Base-by-base conservation (phyloP, 2,888 invertebrate species). In the Apantesis nais region DNA sequence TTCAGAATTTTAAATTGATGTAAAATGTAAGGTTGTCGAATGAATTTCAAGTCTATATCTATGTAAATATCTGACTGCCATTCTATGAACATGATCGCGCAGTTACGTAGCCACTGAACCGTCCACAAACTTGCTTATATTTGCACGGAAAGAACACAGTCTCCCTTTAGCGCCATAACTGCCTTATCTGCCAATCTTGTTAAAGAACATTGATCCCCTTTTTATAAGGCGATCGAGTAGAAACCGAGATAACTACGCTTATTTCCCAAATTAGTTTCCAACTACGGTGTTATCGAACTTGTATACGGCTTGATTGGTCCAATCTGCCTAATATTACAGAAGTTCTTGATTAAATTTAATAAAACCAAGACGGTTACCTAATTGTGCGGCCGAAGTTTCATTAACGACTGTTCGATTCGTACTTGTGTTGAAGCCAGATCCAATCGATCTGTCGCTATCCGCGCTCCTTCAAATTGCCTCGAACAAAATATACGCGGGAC, bases 311-410 rank as follows among this genome's bases (percentile, higher is more conserved):
- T 89, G 93, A 94, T 94, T 92, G 92, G 92, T 77, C 93, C 94
- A 94, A 94, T 95, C 94, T 93, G 94, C 91, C 93, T 93, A 92
- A 93, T 94, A 94, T 94, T 94, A 90, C 93, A 92, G 90, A 94
- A 95, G 93, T 94, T 94, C 93, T 93, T 94, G 94, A 94, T 95
- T 95, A 95, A 95, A 95, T 94, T 95, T 95, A 94, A 95, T 94
- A 95, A 95, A 95, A 94, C 92, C 92, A 92, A 94, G 94, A 93
- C 89, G 92, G 90, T 90, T 92, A 90, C 90, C 91, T 94, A 95
- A 95, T 94, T 94, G 94, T 92, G 91, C 88, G 83, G 82, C 86
- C 86, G 86, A n/a, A 94, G 89, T 94, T 94, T 90, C 92, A 92
- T 93, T 94, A 94, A 93, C 90, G 94, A 92, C 88, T 90, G 91